Evolutionary conservation across 2,888 invertebrate genomes (phyloP).

Genomic region (Apantesis nais): DNA sequence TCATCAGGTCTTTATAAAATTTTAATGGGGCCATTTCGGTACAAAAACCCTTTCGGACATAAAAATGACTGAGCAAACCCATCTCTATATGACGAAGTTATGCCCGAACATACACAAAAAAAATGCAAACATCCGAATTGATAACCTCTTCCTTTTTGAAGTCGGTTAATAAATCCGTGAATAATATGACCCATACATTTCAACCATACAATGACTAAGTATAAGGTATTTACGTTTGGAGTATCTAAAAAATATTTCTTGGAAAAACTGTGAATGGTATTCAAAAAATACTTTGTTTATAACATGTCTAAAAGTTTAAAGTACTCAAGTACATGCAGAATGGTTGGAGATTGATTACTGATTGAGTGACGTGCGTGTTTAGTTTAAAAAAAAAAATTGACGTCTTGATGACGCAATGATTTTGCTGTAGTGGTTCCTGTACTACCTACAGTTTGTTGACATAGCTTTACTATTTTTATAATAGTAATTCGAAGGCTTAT

Average conservation of each 20-base stretch:
- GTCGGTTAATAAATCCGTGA: not conserved
- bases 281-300: not conserved
- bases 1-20: too few species aligned
- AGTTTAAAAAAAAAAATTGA: not conserved
- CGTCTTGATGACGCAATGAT: not conserved
- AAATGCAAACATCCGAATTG: too few species aligned
- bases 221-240: not conserved
- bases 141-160: too few species aligned
- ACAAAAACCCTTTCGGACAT: too few species aligned
- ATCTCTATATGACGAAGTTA: too few species aligned
- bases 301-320: slow-evolving; percentile 4
- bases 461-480: not conserved
- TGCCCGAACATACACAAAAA: too few species aligned
- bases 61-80: too few species aligned
- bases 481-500: not conserved
- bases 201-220: not conserved
- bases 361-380: slow-evolving; percentile 2
- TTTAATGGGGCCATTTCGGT: too few species aligned
- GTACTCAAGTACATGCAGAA: not conserved
- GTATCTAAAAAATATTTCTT: slow-evolving; percentile 4
- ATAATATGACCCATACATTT: too few species aligned
- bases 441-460: not conserved
- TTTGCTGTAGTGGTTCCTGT: not conserved
- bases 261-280: not conserved
- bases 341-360: not conserved